These are phyloP conservation scores for Catocala nupta DNA, from an alignment of 2,888 invertebrate species.

Conservation along the genomic window DNA sequence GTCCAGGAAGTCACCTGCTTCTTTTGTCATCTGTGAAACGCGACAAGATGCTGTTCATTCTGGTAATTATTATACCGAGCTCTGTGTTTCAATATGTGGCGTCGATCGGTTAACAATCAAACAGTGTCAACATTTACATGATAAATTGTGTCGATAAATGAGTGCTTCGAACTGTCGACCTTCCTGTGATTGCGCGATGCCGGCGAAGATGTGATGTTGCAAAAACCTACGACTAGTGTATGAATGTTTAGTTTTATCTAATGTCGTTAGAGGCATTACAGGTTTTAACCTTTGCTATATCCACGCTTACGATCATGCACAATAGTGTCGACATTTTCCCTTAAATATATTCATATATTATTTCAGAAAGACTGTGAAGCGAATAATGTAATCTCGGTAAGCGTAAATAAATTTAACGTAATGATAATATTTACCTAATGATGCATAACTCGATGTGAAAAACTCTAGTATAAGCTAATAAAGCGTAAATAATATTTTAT, in stretches of 20 bases:
- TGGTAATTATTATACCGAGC: slow-evolving; percentile 66
- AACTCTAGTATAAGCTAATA: too few species aligned
- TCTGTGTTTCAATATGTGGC: slow-evolving; percentile 37
- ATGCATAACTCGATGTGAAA: background rate
- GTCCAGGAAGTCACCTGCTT: slow-evolving; percentile 82
- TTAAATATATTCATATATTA: slow-evolving; percentile 3
- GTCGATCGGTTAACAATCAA: slow-evolving; percentile 15
- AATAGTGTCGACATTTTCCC: slow-evolving; percentile 15
- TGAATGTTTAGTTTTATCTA: slow-evolving; percentile 50
- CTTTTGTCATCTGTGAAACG: slow-evolving; percentile 65
- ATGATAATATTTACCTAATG: background rate
- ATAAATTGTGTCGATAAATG: slow-evolving; percentile 40
- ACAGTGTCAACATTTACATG: slow-evolving; percentile 40
- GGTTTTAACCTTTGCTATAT: slow-evolving; percentile 51
- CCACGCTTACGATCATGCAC: slow-evolving; percentile 22
- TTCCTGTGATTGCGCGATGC: slow-evolving; percentile 57
- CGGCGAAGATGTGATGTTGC: slow-evolving; percentile 60
- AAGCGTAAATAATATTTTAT: too few species aligned
- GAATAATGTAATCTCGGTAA: background rate
- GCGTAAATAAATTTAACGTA: background rate
- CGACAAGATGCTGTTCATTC: slow-evolving; percentile 70
- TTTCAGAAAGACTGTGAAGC: background rate
- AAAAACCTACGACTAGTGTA: slow-evolving; percentile 56
- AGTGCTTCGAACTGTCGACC: slow-evolving; percentile 57
- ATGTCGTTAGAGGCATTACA: slow-evolving; percentile 51